phyloP scores from a whole-genome alignment of 2,113 vertebrate genomes.

The Pitta sordida region DNA sequence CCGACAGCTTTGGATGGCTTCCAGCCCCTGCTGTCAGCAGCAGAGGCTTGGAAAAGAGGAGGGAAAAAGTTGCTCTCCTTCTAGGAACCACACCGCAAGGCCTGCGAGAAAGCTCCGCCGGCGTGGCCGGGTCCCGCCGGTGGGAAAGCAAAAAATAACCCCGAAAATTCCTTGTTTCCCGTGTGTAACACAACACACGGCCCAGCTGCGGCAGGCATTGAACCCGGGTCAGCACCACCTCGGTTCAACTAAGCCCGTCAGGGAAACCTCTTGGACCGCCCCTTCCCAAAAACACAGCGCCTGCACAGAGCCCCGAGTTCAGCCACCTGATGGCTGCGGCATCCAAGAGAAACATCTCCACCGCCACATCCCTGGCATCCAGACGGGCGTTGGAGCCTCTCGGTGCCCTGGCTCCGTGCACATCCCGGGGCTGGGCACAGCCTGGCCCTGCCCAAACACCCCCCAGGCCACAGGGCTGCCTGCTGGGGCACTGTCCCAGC shows the following conservation, averaged over 20 bases:
- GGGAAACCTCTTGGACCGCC: rapidly evolving
- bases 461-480: rapidly evolving
- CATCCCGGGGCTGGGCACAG: not conserved
- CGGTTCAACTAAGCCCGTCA: not conserved
- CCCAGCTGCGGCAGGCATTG: not conserved
- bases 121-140: rapidly evolving
- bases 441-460: not conserved
- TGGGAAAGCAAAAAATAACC: not conserved
- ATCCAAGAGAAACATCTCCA: not conserved
- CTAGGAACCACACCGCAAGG: not conserved
- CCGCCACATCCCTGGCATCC: rapidly evolving
- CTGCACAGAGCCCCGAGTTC: not conserved
- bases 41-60: conserved; percentile 12
- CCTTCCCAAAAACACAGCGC: not conserved
- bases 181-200: rapidly evolving
- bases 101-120: not conserved
- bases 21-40: not conserved
- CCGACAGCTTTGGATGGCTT: not conserved
- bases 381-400: rapidly evolving
- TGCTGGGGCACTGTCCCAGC: not conserved
- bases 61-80: conserved; percentile 50
- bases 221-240: not conserved
- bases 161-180: not conserved
- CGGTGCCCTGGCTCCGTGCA: rapidly evolving
- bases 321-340: rapidly evolving